A percentile compares a stretch with the other conserved stretches of the same genome.
Conservation (phyloP, 2,113 vertebrate genomes). For the Ceyx melanurus region DNA sequence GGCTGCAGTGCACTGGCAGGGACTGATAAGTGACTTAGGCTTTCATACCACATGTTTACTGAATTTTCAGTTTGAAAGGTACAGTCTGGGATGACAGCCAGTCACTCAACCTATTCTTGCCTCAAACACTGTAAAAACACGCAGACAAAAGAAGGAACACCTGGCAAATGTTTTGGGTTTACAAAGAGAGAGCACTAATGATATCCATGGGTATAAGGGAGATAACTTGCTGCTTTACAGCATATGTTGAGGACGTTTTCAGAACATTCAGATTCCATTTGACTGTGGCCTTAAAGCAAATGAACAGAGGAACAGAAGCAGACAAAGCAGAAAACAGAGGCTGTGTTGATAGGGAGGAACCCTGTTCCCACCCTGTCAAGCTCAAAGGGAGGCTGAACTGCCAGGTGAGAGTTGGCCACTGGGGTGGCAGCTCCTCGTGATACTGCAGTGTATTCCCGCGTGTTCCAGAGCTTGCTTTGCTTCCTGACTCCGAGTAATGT, state of each 20-base stretch:
- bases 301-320: background rate
- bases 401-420: background rate
- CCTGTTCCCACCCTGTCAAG: background rate
- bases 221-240: conserved; percentile 1
- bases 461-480: background rate
- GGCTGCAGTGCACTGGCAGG: conserved; percentile 23
- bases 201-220: background rate
- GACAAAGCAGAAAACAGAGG: background rate
- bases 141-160: conserved; percentile 30
- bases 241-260: background rate
- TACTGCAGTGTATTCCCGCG: background rate
- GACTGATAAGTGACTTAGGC: conserved; percentile 42
- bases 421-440: background rate
- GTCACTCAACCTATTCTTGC: conserved; percentile 25
- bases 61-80: conserved; percentile 37
- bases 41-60: conserved; percentile 2
- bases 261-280: background rate
- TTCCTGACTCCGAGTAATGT: background rate
- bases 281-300: background rate
- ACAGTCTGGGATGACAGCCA: conserved; percentile 43
- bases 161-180: conserved; percentile 21
- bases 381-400: background rate
- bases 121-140: background rate
- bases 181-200: background rate
- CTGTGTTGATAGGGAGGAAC: background rate